Conservation (phyloP, 2,797 vertebrate genomes). For the Mormyrops attenuatus region DNA sequence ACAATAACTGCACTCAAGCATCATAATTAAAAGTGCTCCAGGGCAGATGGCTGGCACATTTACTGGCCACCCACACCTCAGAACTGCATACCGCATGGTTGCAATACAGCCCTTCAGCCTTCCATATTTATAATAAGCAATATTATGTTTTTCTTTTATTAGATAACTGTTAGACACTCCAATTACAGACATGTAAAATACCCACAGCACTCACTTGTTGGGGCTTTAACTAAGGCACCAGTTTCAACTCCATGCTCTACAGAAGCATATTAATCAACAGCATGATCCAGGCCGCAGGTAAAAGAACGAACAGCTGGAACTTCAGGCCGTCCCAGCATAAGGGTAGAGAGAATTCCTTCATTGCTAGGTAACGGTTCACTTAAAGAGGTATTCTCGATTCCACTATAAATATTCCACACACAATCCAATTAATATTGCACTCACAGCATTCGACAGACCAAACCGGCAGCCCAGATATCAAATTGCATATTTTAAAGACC, state of each 20-base stretch:
- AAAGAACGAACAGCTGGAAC: not conserved
- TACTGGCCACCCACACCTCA: not conserved
- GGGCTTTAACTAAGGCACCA: not conserved
- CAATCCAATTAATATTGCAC: slow-evolving; percentile 18
- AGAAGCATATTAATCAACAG: not conserved
- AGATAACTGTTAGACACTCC: not conserved
- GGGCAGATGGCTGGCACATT: not conserved
- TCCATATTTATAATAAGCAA: not conserved
- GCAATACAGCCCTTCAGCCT: not conserved
- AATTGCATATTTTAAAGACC: slow-evolving; percentile 18
- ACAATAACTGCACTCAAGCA: not conserved
- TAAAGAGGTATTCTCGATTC: not conserved
- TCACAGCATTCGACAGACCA: slow-evolving; percentile 9
- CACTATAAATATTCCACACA: not conserved
- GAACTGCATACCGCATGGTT: not conserved
- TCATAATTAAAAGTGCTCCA: not conserved
- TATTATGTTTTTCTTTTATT: not conserved
- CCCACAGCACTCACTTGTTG: not conserved
- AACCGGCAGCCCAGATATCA: slow-evolving; percentile 4
- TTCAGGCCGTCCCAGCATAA: not conserved
- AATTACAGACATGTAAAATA: not conserved
- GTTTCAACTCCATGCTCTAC: not conserved
- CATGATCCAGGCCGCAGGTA: not conserved
- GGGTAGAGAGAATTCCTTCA: not conserved
- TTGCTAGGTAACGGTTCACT: not conserved